Percentiles rank a stretch among this genome's conserved stretches.
These are phyloP conservation scores for Macropis europaea DNA, from an alignment of 2,888 invertebrate species.

Conservation along the genomic window DNA sequence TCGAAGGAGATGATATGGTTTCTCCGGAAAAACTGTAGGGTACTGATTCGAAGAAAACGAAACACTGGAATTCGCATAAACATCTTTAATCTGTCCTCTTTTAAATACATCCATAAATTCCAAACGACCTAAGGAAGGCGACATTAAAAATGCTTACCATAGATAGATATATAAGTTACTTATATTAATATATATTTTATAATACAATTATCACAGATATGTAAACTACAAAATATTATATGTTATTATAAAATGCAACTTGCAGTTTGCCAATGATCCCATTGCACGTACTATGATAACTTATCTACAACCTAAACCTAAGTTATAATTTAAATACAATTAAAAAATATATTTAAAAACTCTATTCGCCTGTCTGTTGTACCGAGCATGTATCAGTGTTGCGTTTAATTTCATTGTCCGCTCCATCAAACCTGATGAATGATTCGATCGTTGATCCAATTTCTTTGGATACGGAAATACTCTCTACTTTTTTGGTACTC, in stretches of 20 bases:
- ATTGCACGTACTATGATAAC: constrained; percentile 64
- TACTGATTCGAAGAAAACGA: constrained; percentile 8
- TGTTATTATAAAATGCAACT: constrained; percentile 74
- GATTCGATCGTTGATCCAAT: constrained; percentile 59
- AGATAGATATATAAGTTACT: constrained; percentile 72
- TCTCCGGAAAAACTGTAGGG: background rate
- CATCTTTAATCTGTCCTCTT: constrained; percentile 6
- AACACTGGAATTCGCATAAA: constrained; percentile 21
- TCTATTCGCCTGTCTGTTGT: constrained; percentile 60
- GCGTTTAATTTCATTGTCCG: constrained; percentile 62
- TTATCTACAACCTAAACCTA: constrained; percentile 58
- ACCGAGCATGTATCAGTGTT: constrained; percentile 59
- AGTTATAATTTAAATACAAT: constrained; percentile 65
- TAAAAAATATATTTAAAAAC: constrained; percentile 65
- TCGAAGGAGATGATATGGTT: background rate
- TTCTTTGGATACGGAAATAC: constrained; percentile 57
- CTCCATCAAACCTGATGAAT: constrained; percentile 59
- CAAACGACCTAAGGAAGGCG: constrained; percentile 41
- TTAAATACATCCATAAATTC: constrained; percentile 45
- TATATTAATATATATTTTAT: constrained; percentile 71
- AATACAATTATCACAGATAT: constrained; percentile 79
- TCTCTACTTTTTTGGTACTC: constrained; percentile 56
- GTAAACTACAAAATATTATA: constrained; percentile 78
- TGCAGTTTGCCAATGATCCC: constrained; percentile 65
- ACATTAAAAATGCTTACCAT: constrained; percentile 47